A percentile compares a stretch with the other conserved stretches of the same genome.
phyloP scores from a whole-genome alignment of 2,797 vertebrate species.

The Peromyscus eremicus region DNA sequence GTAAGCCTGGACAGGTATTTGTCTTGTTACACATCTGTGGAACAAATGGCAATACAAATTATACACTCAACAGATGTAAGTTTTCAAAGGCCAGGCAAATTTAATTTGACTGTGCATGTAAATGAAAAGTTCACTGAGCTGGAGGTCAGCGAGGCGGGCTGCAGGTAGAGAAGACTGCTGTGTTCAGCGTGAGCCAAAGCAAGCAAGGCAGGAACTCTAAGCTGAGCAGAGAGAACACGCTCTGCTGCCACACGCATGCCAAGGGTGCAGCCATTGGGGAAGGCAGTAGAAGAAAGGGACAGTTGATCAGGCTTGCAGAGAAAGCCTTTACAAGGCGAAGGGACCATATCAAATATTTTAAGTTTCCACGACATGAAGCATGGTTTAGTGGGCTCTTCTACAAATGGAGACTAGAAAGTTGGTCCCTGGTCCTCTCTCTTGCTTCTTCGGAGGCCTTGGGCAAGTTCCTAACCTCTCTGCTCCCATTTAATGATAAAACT shows the following conservation, averaged over 20 bases:
- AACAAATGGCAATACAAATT: constrained; percentile 89
- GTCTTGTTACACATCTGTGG: constrained; percentile 89
- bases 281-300: constrained; percentile 16
- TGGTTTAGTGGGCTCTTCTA: constrained; percentile 19
- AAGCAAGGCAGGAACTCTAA: constrained; percentile 50
- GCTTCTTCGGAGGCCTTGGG: constrained; percentile 21
- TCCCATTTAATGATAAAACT: background rate
- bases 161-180: constrained; percentile 55
- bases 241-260: rapidly evolving
- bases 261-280: background rate
- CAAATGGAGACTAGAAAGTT: background rate
- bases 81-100: constrained; percentile 85
- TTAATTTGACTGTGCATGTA: constrained; percentile 82
- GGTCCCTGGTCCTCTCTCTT: background rate
- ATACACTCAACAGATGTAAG: constrained; percentile 85
- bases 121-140: constrained; percentile 84
- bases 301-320: background rate
- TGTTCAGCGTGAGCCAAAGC: constrained; percentile 19
- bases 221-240: constrained; percentile 48
- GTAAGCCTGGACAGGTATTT: constrained; percentile 89
- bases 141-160: constrained; percentile 71
- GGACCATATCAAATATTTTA: background rate
- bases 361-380: background rate
- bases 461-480: constrained; percentile 51
- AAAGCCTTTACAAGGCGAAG: background rate